A percentile compares a stretch with the other conserved stretches of the same genome.
phyloP scores from a whole-genome alignment of 2,888 invertebrate species.

The Norana najaformis region DNA sequence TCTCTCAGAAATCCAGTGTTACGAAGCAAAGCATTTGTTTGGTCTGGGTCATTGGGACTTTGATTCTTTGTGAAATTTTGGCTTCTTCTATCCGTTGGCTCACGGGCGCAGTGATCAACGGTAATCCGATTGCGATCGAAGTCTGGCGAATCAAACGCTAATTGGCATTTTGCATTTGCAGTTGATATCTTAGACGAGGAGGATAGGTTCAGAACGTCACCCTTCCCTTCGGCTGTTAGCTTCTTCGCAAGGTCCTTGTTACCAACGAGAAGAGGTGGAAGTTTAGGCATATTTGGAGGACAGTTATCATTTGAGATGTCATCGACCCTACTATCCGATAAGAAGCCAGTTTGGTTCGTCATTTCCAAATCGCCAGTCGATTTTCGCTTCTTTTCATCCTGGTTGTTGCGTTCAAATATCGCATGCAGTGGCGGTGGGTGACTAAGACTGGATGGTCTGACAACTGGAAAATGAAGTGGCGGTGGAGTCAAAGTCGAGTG shows the following conservation, averaged over 20 bases:
- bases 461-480: background rate
- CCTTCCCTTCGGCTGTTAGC: background rate
- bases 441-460: background rate
- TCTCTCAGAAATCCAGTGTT: background rate
- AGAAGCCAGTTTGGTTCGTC: background rate
- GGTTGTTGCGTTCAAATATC: background rate
- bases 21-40: background rate
- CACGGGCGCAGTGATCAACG: background rate
- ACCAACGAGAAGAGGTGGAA: background rate
- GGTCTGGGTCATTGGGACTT: background rate
- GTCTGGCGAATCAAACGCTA: background rate
- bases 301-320: background rate
- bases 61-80: background rate
- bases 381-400: background rate
- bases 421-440: background rate
- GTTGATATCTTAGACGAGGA: background rate
- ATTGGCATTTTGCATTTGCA: background rate
- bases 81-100: background rate
- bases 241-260: constrained; percentile 18
- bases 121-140: background rate
- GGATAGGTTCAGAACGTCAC: background rate
- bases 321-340: background rate
- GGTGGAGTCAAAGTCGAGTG: constrained; percentile 6
- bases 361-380: background rate
- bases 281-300: background rate